These are phyloP conservation scores for Napeogenes inachia DNA, from an alignment of 2,888 invertebrate genomes.

Conservation along the genomic window DNA sequence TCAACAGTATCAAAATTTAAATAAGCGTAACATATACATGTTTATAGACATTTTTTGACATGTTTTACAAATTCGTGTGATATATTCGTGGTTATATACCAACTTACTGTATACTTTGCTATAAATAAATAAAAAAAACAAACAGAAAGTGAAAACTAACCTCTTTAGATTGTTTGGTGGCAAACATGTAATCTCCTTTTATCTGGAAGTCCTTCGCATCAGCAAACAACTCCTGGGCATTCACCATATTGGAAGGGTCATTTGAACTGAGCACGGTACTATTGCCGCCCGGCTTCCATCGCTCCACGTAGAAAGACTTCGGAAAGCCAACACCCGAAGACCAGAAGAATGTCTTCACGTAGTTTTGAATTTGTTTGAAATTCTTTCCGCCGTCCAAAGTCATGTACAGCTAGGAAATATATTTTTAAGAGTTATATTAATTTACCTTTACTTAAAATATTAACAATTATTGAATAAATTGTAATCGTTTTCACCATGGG, in stretches of 20 bases:
- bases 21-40: too few species aligned
- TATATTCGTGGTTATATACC: too few species aligned
- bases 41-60: too few species aligned
- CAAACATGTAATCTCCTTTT: slow-evolving; percentile 91
- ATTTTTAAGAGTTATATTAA: not conserved
- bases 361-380: slow-evolving; percentile 83
- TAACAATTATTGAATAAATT: too few species aligned
- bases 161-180: slow-evolving; percentile 81
- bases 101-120: too few species aligned
- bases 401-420: slow-evolving; percentile 81
- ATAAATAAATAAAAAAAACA: not conserved
- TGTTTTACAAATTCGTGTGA: too few species aligned
- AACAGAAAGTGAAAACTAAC: slow-evolving; percentile 55
- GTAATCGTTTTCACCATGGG: too few species aligned
- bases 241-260: slow-evolving; percentile 71
- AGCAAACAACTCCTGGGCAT: slow-evolving; percentile 75
- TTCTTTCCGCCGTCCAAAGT: slow-evolving; percentile 85
- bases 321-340: slow-evolving; percentile 68
- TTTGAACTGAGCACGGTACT: slow-evolving; percentile 84
- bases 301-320: slow-evolving; percentile 81
- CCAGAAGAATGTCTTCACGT: slow-evolving; percentile 89
- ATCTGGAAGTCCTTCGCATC: slow-evolving; percentile 89
- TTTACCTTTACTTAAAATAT: too few species aligned
- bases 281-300: slow-evolving; percentile 78
- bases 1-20: too few species aligned